phyloP scores from a whole-genome alignment of 37 sponge, comb jelly and placozoan genomes.

The Eunapius fragilis region DNA sequence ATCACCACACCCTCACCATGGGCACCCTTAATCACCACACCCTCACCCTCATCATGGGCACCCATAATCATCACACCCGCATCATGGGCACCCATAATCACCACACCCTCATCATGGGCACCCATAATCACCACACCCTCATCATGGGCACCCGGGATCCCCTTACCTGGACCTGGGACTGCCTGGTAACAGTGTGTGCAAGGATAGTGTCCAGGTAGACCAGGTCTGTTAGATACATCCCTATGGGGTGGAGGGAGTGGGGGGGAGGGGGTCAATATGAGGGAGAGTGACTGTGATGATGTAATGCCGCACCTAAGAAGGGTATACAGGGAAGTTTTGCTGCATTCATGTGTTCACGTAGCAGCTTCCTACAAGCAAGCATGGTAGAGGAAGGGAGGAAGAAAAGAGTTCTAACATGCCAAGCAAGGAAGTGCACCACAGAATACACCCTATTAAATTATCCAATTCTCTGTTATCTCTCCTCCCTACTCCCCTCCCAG shows the following conservation, averaged over 20 bases:
- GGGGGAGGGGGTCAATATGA: neutral
- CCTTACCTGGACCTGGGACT: neutral
- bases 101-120: neutral
- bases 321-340: slow-evolving; percentile 76
- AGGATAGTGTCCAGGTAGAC: slow-evolving; percentile 35
- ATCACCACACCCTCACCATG: neutral
- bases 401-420: neutral
- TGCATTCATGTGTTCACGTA: slow-evolving; percentile 71
- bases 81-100: neutral
- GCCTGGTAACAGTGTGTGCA: slow-evolving; percentile 5
- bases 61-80: neutral
- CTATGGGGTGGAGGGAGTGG: neutral
- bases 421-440: no score
- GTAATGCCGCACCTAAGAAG: slow-evolving; percentile 39
- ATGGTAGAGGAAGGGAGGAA: neutral
- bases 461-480: no score
- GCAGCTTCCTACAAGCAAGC: slow-evolving; percentile 29
- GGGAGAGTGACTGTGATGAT: no score
- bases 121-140: neutral
- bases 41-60: no score
- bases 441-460: no score
- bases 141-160: neutral
- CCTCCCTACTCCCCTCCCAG: no score
- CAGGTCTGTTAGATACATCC: slow-evolving; percentile 72
- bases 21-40: neutral